Evolutionary conservation across 2,113 vertebrate species (phyloP), one percentile per base, ranked within the genome.

Genomic region (Sterrhoptilus dennistouni): DNA sequence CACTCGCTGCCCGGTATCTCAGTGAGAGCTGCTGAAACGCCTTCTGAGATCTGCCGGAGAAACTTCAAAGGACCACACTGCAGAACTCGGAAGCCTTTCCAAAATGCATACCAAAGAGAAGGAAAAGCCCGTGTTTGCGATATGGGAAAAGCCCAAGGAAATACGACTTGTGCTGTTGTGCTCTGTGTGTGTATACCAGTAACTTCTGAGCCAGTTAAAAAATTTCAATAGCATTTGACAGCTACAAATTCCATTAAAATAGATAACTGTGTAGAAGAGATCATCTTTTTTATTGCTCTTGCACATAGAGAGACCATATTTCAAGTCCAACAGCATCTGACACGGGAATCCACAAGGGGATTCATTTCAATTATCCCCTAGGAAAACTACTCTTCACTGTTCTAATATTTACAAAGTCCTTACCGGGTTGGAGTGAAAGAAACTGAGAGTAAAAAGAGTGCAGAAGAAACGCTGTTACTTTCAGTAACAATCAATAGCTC

Each of bases 291-390:
- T 14, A 29, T n/a, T 64, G 28, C 19, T 63, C 9, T 53, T 61
- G n/a, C n/a, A 22, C 9, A 1, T 0, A 33, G 50, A 40, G 24
- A 0, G 0, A 7, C 27, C 15, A 3, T 25, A 53, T 65, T n/a
- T 27, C 2, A 1, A 66, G 23, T 57, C 50, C 54, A 83, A 50
- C 44, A 65, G 59, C 85, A 60, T 50, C 33, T 36, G 16, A 11
- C 35, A 60, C 33, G 23, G 14, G 66, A 79, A 69, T 52, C 28
- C 20, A n/a, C 24, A 9, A 11, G 3, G 5, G 8, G 4, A 6
- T 22, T 89, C 5, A 47, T 35, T 38, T n/a, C 23, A 19, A 1
- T n/a, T 50, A 3, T 61, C 5, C 21, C 35, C 4, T 9, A 4
- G 23, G 54, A 63, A 59, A 81, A 57, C 12, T 25, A 11, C 15